A percentile compares a stretch with the other conserved stretches of the same genome.
phyloP scores from a whole-genome alignment of 2,113 vertebrate genomes.

The Psophia crepitans region DNA sequence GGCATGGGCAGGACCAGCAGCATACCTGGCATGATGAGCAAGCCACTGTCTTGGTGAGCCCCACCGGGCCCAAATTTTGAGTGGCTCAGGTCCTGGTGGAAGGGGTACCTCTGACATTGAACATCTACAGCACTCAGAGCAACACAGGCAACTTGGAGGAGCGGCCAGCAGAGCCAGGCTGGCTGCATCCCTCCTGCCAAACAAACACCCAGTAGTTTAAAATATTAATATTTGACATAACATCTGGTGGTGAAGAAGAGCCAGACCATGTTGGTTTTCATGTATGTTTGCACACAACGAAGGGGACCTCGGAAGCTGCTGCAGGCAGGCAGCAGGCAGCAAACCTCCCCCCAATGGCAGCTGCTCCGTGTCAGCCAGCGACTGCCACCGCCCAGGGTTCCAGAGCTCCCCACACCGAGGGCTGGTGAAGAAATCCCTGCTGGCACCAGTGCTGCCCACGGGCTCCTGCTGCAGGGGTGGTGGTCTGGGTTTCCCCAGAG shows the following conservation, averaged over 20 bases:
- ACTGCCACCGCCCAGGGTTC: background rate
- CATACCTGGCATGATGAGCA: rapidly evolving
- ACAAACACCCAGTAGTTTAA: background rate
- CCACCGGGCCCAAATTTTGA: background rate
- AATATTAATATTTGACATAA: background rate
- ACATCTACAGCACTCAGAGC: background rate
- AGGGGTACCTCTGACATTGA: background rate
- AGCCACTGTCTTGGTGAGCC: background rate
- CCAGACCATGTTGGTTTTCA: background rate
- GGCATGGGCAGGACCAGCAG: background rate
- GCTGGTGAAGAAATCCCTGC: background rate
- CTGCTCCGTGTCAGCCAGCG: background rate
- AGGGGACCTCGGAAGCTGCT: background rate
- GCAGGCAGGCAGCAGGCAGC: background rate
- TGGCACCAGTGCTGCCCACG: rapidly evolving
- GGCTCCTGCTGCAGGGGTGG: background rate
- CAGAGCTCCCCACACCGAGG: background rate
- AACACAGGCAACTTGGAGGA: background rate
- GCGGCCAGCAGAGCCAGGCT: background rate
- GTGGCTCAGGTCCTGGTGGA: background rate
- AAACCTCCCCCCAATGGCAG: background rate
- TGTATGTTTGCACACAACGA: background rate
- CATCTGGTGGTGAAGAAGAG: background rate
- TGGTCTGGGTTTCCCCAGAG: background rate
- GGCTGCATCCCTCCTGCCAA: background rate